Evolutionary conservation across 2,888 invertebrate species (phyloP).

Genomic region (Torymus auratus): DNA sequence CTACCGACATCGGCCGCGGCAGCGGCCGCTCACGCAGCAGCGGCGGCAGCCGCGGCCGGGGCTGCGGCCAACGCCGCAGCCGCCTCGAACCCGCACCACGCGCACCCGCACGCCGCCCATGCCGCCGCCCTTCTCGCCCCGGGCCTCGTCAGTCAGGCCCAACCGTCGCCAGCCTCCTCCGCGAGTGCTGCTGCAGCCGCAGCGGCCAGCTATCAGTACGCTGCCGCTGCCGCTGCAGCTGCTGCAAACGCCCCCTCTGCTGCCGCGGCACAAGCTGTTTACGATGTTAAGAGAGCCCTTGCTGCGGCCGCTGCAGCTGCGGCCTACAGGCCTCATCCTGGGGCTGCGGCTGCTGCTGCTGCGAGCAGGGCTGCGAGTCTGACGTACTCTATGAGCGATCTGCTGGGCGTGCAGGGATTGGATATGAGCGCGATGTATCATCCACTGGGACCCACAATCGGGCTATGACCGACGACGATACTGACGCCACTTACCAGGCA

Average conservation of each 20-base stretch:
- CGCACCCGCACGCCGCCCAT: conserved; percentile 24
- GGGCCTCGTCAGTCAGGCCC: conserved; percentile 80
- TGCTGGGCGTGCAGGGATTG: conserved; percentile 84
- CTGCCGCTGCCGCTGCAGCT: conserved; percentile 67
- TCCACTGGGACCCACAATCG: conserved; percentile 81
- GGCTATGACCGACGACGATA: conserved; percentile 83
- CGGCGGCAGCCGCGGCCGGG: conserved; percentile 78
- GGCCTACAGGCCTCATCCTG: conserved; percentile 79
- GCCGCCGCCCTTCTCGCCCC: conserved; percentile 75
- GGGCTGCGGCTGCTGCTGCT: conserved; percentile 76
- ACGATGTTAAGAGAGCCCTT: conserved; percentile 80
- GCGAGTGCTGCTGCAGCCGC: conserved; percentile 83
- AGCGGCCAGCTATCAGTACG: conserved; percentile 73
- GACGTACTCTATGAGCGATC: conserved; percentile 84
- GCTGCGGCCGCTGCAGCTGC: conserved; percentile 78
- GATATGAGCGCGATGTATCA: conserved; percentile 86
- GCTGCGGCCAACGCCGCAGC: conserved; percentile 79
- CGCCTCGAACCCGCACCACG: conserved; percentile 67
- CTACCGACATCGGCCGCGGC: conserved; percentile 76
- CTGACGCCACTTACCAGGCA: conserved; percentile 73
- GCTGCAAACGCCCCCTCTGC: conserved; percentile 71
- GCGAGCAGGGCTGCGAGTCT: conserved; percentile 78
- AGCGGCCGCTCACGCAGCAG: conserved; percentile 74
- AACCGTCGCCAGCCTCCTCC: conserved; percentile 80
- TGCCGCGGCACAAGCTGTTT: conserved; percentile 77